Percentiles rank a stretch among this genome's conserved stretches.
Conservation (phyloP, 64 coral and sea anemone genomes). For the Dendronephthya gigantea region DNA sequence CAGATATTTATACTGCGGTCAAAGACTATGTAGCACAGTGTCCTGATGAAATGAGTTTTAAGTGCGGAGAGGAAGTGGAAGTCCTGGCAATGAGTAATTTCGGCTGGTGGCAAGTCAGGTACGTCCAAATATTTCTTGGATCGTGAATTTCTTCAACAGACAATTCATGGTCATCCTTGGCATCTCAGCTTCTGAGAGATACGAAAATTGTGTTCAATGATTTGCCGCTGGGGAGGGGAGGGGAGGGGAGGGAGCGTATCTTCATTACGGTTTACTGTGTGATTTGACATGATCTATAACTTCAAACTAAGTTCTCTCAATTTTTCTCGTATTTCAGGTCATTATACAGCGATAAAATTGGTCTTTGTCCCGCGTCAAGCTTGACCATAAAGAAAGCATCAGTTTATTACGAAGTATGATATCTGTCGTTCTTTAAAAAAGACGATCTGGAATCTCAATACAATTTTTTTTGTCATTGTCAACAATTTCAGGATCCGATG, state of each 20-base stretch:
- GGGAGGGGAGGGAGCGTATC: no score
- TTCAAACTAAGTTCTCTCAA: no score
- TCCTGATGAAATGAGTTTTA: constrained; percentile 73
- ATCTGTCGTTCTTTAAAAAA: not conserved
- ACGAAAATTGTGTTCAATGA: no score
- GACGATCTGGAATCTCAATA: no score
- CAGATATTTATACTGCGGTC: constrained; percentile 39
- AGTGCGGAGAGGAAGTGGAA: constrained; percentile 49
- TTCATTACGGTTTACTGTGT: no score
- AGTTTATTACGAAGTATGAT: not conserved
- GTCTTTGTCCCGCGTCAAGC: constrained; percentile 47
- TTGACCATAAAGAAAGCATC: constrained; percentile 20
- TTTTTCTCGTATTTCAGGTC: not conserved
- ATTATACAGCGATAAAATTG: constrained; percentile 24
- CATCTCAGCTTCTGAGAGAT: no score
- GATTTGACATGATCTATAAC: not conserved
- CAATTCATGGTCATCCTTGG: no score
- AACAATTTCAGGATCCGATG: not conserved
- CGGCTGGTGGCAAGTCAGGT: constrained; percentile 92
- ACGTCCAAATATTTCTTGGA: not conserved
- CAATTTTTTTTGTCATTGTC: not conserved
- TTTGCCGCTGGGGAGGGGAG: no score
- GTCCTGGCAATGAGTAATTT: constrained; percentile 68
- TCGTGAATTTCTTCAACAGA: no score
- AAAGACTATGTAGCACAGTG: constrained; percentile 52